Conservation (phyloP, 2,113 vertebrate species). For the Aspiorhynchus laticeps region DNA sequence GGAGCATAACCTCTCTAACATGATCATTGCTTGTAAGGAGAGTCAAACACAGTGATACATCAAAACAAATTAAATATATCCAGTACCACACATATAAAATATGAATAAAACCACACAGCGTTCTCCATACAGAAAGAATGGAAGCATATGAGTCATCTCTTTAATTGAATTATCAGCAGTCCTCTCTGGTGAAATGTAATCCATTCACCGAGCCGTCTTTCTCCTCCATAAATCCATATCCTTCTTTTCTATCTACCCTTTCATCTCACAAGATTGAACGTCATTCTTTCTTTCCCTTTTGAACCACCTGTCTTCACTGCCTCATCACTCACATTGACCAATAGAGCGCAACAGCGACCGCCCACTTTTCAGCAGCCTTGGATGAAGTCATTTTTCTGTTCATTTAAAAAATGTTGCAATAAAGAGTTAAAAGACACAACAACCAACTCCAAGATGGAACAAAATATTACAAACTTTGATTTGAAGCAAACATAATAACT, state of each 20-base stretch:
- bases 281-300: constrained; percentile 49
- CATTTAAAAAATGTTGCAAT: neutral
- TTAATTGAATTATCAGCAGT: constrained; percentile 67
- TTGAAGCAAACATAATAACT: neutral
- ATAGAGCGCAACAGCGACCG: neutral
- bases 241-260: constrained; percentile 33
- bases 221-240: constrained; percentile 38
- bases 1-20: neutral
- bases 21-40: constrained; percentile 18
- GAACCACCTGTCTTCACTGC: neutral
- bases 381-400: neutral
- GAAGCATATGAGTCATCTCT: constrained; percentile 66
- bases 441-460: no score
- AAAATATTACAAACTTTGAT: neutral
- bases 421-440: neutral
- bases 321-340: constrained; percentile 7
- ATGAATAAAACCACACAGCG: neutral
- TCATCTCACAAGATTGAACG: constrained; percentile 32
- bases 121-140: constrained; percentile 25
- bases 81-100: neutral
- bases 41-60: constrained; percentile 25
- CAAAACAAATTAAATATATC: neutral
- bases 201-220: constrained; percentile 43
- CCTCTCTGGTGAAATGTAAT: constrained; percentile 58
- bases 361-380: neutral